Evolutionary conservation across 2,888 invertebrate species (phyloP).

Genomic region (Parascotia fuliginaria): DNA sequence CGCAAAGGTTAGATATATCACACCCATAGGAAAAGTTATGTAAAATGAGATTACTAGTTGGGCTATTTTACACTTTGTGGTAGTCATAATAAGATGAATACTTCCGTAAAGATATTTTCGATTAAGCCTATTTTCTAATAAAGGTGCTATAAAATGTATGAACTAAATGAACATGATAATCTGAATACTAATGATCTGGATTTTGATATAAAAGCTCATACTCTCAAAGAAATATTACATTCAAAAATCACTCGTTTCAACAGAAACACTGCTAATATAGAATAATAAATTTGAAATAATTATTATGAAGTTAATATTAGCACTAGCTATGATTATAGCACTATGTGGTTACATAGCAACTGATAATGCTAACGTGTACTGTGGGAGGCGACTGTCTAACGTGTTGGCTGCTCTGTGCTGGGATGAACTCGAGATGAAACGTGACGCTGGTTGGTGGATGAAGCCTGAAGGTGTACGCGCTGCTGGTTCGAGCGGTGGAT

Average conservation of each 20-base stretch:
- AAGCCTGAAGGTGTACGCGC: not conserved
- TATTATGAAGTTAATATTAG: not conserved
- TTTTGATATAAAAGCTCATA: not conserved
- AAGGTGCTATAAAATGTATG: too few species aligned
- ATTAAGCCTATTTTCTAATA: too few species aligned
- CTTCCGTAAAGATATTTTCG: too few species aligned
- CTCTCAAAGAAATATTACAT: not conserved
- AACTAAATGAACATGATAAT: not conserved
- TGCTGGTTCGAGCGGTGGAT: too few species aligned
- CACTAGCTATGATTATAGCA: not conserved
- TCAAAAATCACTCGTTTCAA: not conserved
- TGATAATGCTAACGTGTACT: not conserved
- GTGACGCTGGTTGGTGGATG: conserved; percentile 29
- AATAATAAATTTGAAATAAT: not conserved
- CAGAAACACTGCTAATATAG: not conserved
- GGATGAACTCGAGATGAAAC: conserved; percentile 13
- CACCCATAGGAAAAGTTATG: too few species aligned
- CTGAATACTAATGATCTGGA: not conserved
- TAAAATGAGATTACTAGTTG: too few species aligned
- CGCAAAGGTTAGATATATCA: not conserved
- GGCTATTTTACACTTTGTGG: too few species aligned
- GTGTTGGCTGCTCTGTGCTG: conserved; percentile 16
- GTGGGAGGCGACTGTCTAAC: conserved; percentile 18
- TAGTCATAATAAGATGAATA: too few species aligned
- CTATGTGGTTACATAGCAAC: not conserved